These are phyloP conservation scores for Neoascia interrupta DNA, from an alignment of 2,888 invertebrate species.

Conservation along the genomic window DNA sequence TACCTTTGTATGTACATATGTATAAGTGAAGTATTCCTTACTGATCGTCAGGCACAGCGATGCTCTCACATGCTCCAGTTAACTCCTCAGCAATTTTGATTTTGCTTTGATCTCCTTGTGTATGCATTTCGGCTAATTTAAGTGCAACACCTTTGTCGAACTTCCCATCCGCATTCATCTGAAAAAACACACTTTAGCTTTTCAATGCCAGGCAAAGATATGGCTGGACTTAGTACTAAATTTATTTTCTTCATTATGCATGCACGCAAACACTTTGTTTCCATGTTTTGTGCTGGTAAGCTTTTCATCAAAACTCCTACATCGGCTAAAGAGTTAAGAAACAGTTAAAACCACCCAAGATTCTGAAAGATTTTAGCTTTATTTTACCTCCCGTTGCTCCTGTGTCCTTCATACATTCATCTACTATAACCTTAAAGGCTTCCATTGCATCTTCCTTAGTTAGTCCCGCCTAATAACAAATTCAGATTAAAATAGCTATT, in stretches of 20 bases:
- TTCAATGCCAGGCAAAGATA: too few species aligned
- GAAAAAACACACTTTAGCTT: too few species aligned
- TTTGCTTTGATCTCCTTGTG: conserved; percentile 72
- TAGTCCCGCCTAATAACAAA: background rate
- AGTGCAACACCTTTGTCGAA: conserved; percentile 72
- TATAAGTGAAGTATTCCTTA: too few species aligned
- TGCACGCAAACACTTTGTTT: conserved; percentile 77
- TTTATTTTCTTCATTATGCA: conserved; percentile 76
- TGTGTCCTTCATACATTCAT: background rate
- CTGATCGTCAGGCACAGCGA: conserved; percentile 75
- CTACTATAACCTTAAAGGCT: background rate
- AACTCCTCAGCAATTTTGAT: conserved; percentile 70
- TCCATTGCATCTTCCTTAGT: background rate
- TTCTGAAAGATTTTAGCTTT: background rate
- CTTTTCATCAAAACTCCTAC: conserved; percentile 74
- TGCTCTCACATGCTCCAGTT: conserved; percentile 71
- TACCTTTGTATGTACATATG: background rate
- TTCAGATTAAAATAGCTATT: too few species aligned
- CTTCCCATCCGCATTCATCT: conserved; percentile 76
- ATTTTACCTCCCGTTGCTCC: conserved; percentile 7
- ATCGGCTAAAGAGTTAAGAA: conserved; percentile 72
- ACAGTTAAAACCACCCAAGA: background rate
- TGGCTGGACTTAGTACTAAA: conserved; percentile 76
- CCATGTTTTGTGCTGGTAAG: conserved; percentile 71
- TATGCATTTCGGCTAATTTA: conserved; percentile 71